phyloP scores from a whole-genome alignment of 2,888 invertebrate species.

The Cheilosia impressa region DNA sequence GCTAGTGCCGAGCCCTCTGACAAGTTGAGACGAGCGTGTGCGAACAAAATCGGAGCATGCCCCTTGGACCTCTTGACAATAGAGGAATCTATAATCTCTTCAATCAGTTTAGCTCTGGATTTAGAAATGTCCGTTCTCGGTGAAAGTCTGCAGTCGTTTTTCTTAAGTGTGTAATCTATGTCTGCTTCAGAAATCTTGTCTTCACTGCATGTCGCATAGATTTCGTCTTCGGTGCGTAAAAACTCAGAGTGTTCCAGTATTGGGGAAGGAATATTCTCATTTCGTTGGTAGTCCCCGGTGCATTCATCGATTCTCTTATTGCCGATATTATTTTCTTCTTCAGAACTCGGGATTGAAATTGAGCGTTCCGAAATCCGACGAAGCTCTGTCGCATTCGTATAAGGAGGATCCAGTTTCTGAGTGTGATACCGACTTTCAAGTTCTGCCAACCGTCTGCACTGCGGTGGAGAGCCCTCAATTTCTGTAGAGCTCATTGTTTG shows the following conservation, averaged over 20 bases:
- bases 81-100: slow-evolving; percentile 88
- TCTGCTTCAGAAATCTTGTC: slow-evolving; percentile 85
- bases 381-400: slow-evolving; percentile 87
- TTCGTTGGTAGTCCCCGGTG: slow-evolving; percentile 86
- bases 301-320: slow-evolving; percentile 85
- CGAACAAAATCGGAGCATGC: slow-evolving; percentile 91
- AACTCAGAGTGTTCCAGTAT: slow-evolving; percentile 87
- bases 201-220: slow-evolving; percentile 81
- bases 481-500: slow-evolving; percentile 92
- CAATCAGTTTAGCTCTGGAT: slow-evolving; percentile 86
- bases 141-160: slow-evolving; percentile 77
- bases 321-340: slow-evolving; percentile 88
- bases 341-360: slow-evolving; percentile 90
- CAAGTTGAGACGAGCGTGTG: slow-evolving; percentile 90
- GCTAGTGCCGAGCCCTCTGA: slow-evolving; percentile 93
- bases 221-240: slow-evolving; percentile 86
- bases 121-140: slow-evolving; percentile 77
- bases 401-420: slow-evolving; percentile 87
- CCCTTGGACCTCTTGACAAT: slow-evolving; percentile 88
- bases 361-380: slow-evolving; percentile 90
- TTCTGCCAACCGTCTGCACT: slow-evolving; percentile 87
- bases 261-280: slow-evolving; percentile 87
- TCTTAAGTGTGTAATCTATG: slow-evolving; percentile 84
- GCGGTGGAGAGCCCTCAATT: slow-evolving; percentile 90
- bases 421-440: slow-evolving; percentile 88